Base-by-base conservation (phyloP, 2,113 vertebrate genomes). In the Nyctereutes procyonoides region DNA sequence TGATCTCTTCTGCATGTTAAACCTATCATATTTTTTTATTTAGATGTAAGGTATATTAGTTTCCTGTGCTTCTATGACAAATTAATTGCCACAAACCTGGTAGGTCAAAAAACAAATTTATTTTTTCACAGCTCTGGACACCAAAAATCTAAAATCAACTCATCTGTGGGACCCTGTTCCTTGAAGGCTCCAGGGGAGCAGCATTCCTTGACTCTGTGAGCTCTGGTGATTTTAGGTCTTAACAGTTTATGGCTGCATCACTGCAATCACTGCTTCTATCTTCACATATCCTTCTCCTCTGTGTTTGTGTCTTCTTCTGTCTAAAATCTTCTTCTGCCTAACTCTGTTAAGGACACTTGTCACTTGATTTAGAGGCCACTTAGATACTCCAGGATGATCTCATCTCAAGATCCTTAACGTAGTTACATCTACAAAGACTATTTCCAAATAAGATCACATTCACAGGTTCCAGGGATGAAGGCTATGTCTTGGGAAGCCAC, bases 11-110 rank as follows among this genome's bases (percentile, higher is more conserved):
- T 82, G 43, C 55, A 80, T 26, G 43, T 51, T 73, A 93, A 85
- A 74, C 8, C 13, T 69, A 51, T 35, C 19, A 58, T 16, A 76
- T 56, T 95, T 95, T 95, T 83, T 84, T 83, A 84, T 79, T 86
- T 43, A 55, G 55, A 60, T n/a, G 5, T 19, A 38, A 16, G 8
- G 30, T 53, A 16, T 84, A 90, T 69, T 84, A 32, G 48, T 81
- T 85, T 85, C 17, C 55, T 84, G 20, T 51, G 6, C 24, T 65
- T 1, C 5, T 93, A 1, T 92, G 92, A 77, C 43, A 79, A 85
- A 69, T 38, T 69, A 85, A 69, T 38, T 69, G 26, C 24, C 62
- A 74, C 28, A 88, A 84, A 71, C 20, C 13, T 38, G 4, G 22
- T 79, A 48, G 24, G 22, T 93, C 55, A 84, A 93, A 63, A 9